Evolutionary conservation across 2,888 invertebrate genomes (phyloP).

Genomic region (Koerneria pararmatus): DNA sequence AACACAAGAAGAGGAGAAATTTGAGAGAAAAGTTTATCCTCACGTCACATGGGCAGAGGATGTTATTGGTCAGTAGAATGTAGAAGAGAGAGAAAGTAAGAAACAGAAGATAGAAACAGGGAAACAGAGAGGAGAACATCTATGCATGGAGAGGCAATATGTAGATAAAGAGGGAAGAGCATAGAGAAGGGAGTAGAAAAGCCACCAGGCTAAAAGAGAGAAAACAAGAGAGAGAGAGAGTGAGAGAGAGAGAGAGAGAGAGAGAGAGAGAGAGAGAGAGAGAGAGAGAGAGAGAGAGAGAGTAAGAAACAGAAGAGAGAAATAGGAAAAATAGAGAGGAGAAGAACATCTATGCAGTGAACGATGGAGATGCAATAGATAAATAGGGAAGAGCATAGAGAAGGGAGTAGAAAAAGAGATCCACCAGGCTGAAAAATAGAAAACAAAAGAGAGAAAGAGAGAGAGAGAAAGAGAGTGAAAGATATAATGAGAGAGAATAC

Average conservation of each 20-base stretch:
- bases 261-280: not conserved
- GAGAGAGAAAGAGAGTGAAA: too few relatives aligned
- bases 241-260: not conserved
- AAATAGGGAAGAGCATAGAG: not conserved
- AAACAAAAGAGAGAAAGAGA: too few relatives aligned
- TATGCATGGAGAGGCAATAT: too few relatives aligned
- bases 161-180: too few relatives aligned
- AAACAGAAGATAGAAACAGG: too few relatives aligned
- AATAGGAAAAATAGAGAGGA: not conserved
- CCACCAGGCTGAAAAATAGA: too few relatives aligned
- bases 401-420: not conserved
- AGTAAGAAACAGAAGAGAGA: not conserved
- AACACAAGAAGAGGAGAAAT: too few relatives aligned
- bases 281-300: constrained; percentile 2
- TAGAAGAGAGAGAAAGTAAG: too few relatives aligned
- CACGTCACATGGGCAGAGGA: constrained; percentile 45
- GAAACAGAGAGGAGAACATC: too few relatives aligned
- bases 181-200: too few relatives aligned
- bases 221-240: not conserved
- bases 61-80: constrained; percentile 31
- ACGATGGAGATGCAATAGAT: not conserved
- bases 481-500: too few relatives aligned
- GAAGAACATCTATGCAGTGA: not conserved
- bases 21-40: constrained; percentile 24
- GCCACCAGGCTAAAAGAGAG: not conserved